phyloP scores from a whole-genome alignment of 2,888 invertebrate species.

The Artemia sp. region DNA sequence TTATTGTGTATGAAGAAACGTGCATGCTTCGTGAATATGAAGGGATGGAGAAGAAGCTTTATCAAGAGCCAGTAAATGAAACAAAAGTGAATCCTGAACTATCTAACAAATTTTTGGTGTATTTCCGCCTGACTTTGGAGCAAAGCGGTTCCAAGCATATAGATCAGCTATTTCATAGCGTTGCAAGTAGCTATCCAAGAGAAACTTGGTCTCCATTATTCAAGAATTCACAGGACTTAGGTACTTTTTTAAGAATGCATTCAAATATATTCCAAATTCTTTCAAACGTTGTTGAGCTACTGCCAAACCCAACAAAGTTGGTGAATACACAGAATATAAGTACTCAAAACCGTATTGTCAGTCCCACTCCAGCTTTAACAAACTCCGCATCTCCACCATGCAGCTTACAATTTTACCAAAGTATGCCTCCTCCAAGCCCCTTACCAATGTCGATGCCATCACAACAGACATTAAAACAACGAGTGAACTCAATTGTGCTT shows the following conservation, averaged over 20 bases:
- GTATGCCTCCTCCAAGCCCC: conserved; percentile 22
- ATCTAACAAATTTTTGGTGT: conserved; percentile 55
- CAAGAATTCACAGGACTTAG: conserved; percentile 72
- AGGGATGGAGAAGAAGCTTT: conserved; percentile 26
- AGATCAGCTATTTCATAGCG: conserved; percentile 58
- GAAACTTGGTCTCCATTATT: conserved; percentile 58
- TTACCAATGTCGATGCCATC: conserved; percentile 24
- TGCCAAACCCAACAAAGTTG: conserved; percentile 20
- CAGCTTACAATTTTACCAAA: background rate
- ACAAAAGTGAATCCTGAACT: conserved; percentile 63
- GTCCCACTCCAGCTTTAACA: conserved; percentile 16
- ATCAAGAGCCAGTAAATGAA: conserved; percentile 46
- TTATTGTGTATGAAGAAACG: conserved; percentile 61
- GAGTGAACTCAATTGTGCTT: conserved; percentile 69
- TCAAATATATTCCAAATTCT: conserved; percentile 77
- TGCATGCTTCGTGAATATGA: conserved; percentile 51
- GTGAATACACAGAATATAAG: background rate
- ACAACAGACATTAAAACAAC: conserved; percentile 65
- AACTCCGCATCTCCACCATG: conserved; percentile 20
- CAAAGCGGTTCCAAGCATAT: conserved; percentile 61
- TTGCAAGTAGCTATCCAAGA: conserved; percentile 20
- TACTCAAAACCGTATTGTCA: background rate
- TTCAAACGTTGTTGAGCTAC: conserved; percentile 22
- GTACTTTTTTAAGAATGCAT: conserved; percentile 76
- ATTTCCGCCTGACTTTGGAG: conserved; percentile 52